Conservation (phyloP, 2,797 vertebrate species). For the Sorex maritimensis region DNA sequence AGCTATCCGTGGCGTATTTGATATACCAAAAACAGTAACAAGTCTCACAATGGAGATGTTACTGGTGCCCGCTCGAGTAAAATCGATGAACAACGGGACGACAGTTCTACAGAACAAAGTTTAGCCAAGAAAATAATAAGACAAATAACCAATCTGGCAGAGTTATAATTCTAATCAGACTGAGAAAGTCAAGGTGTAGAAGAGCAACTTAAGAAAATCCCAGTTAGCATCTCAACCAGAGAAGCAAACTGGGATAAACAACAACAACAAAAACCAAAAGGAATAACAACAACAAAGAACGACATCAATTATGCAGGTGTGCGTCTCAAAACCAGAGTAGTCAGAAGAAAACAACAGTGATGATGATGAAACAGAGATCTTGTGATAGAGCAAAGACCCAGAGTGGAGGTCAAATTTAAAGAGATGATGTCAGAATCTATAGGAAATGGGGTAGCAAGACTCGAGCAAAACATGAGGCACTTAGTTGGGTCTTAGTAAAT, state of each 20-base stretch:
- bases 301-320: neutral
- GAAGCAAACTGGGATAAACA: neutral
- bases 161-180: neutral
- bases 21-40: too few species aligned
- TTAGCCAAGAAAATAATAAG: too few species aligned
- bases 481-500: neutral
- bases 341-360: neutral
- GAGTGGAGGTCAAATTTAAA: neutral
- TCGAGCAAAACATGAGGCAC: accelerated
- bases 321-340: neutral
- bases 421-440: neutral
- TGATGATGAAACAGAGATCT: neutral
- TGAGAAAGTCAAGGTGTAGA: neutral
- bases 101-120: neutral
- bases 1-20: too few species aligned
- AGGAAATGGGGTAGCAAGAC: neutral
- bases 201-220: too few species aligned
- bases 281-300: neutral
- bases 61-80: too few species aligned
- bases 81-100: too few species aligned
- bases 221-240: neutral
- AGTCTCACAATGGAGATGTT: too few species aligned
- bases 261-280: neutral
- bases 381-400: neutral
- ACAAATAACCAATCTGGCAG: neutral